Base-by-base conservation (phyloP, 2,888 invertebrate genomes). In the Lypha dubia region DNA sequence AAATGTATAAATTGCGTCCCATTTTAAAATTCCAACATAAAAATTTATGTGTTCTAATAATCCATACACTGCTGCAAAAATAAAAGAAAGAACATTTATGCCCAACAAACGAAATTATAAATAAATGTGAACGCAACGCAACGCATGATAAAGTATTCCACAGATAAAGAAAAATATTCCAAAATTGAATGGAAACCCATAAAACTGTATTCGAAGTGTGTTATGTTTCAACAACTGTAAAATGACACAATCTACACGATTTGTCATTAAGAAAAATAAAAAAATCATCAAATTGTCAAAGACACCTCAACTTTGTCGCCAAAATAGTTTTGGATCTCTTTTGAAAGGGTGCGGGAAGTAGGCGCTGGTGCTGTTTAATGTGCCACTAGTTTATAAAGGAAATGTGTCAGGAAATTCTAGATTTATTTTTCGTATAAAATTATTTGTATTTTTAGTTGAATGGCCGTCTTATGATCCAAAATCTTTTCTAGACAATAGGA, bases 401-500 rank as follows among this genome's bases (percentile, higher is more conserved):
- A 84, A 62, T 84, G 84, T 84, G 84, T 84, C 84, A 80, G 80
- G 63, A 41, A 77, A 73, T 68, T 77, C 53, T 60, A 41, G n/a
- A n/a, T 53, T 75, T 60, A 24, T 28, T 44, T 56, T 67, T 62
- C 76, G 73, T 62, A 80, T 46, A 70, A 20, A n/a, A 24, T 2
- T 58, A 79, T 49, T 17, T 58, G 15, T 80, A 44, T 71, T 35
- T 70, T 20, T 62, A 35, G 38, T 11, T 24, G 17, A 20, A 24
- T 63, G 56, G 15, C 38, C 15, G 46, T 67, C 28, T 65, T 71
- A 71, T 51, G 35, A 9, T 20, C 51, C 41, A 73, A 77, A 56
- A 58, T 51, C 17, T 56, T 35, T 24, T 1, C n/a, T 9, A 9
- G 41, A 13, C 7, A 49, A 17, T 9, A 35, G 1, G 44, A 35